These are phyloP conservation scores for Gorsachius magnificus DNA, from an alignment of 2,797 vertebrate genomes.

Conservation along the genomic window DNA sequence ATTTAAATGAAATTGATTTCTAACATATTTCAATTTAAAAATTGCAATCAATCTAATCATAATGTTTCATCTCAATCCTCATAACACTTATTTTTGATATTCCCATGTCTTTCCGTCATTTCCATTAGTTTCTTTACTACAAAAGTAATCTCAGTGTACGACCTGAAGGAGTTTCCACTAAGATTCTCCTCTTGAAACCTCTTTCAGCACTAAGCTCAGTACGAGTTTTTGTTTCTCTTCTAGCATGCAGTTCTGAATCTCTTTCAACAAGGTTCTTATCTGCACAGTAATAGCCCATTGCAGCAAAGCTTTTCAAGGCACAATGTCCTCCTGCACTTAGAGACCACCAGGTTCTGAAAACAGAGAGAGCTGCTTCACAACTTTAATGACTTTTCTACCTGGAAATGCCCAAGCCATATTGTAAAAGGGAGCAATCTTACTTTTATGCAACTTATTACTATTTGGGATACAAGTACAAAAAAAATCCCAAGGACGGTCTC, in stretches of 20 bases:
- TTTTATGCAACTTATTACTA: background rate
- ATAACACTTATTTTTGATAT: background rate
- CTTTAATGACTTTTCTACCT: background rate
- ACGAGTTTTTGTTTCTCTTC: background rate
- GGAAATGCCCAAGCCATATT: background rate
- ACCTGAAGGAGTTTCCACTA: background rate
- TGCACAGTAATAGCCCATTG: background rate
- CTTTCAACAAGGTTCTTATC: background rate
- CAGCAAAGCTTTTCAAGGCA: background rate
- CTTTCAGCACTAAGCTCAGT: background rate
- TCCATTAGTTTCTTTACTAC: background rate
- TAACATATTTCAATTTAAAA: background rate
- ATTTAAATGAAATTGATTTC: background rate
- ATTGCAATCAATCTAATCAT: background rate
- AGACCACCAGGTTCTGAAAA: background rate
- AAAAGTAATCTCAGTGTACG: background rate
- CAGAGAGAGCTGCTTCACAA: background rate
- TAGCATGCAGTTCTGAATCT: background rate
- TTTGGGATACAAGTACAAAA: background rate
- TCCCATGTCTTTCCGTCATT: background rate
- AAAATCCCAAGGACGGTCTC: background rate
- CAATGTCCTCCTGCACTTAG: background rate
- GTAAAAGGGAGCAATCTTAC: background rate
- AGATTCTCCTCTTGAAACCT: background rate
- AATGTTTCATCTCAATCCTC: background rate